Base-by-base conservation (phyloP, 37 sponge, comb jelly and placozoan species). In the Cladorhizidae sp. region DNA sequence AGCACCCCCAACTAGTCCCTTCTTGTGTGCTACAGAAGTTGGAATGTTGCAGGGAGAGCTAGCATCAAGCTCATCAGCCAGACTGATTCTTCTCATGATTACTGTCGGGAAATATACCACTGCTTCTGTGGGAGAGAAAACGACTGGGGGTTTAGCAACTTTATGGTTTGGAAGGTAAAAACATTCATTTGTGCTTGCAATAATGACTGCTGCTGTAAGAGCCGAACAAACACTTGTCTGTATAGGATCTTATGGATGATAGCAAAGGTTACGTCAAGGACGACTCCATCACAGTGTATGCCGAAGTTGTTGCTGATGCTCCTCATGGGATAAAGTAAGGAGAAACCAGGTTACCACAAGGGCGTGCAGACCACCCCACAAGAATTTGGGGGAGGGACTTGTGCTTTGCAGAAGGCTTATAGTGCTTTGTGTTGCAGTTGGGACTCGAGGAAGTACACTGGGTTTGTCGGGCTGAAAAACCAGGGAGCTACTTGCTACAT, bases 401-500 rank as follows among this genome's bases (percentile, higher is more conserved):
- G n/a, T n/a, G 56, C 56, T n/a, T n/a, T n/a, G n/a, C n/a, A n/a
- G n/a, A 38, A 9, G n/a, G n/a, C n/a, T n/a, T 75, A 31, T 26
- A 38, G 55, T n/a, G 29, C 8, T 12, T 75, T 52, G 55, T 12
- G 52, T 14, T 90, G n/a, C 52, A 97, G 97, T 73, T 98, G 99
- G 99, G 99, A 98, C 81, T 93, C 95, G 23, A 93, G 97, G 76
- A 90, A 88, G 81, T 87, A 93, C 84, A 98, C 97, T 43, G 99
- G 99, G 25, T 98, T 83, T 79, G 99, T 98, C 21, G 99, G 99
- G 35, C 78, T 98, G 36, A 93, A 94, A 80, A 98, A 98, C 78
- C 99, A 98, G 42, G 99, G 99, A 7, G 99, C 99, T 39, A 98
- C 99, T 32, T 98, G 99, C 80, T 98, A 98, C 86, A 98, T 98